These are phyloP conservation scores for Diarsia dahlii DNA, from an alignment of 2,888 invertebrate genomes.

Conservation along the genomic window DNA sequence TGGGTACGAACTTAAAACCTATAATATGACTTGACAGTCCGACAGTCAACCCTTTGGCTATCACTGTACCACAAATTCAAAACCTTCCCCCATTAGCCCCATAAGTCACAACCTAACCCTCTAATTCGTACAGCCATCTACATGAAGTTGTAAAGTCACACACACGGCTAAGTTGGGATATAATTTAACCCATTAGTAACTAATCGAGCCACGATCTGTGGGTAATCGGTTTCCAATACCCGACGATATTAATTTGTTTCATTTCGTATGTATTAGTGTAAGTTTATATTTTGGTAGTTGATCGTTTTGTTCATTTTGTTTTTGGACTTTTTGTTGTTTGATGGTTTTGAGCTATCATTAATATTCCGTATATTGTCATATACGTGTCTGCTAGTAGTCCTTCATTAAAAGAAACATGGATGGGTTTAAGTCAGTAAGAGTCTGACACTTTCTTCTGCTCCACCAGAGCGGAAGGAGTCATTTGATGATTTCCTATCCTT, in stretches of 20 bases:
- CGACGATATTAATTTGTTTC: slow-evolving; percentile 72
- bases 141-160: slow-evolving; percentile 51
- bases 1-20: too few relatives aligned
- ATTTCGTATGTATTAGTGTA: slow-evolving; percentile 61
- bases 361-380: background rate
- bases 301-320: slow-evolving; percentile 43
- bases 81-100: background rate
- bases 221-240: slow-evolving; percentile 76
- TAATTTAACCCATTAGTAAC: slow-evolving; percentile 72
- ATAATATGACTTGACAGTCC: too few relatives aligned
- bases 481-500: too few relatives aligned
- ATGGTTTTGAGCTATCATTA: background rate
- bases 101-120: slow-evolving; percentile 17
- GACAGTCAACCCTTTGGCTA: too few relatives aligned
- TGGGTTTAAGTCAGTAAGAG: too few relatives aligned
- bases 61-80: background rate
- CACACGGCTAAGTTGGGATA: slow-evolving; percentile 61
- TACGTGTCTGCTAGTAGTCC: background rate
- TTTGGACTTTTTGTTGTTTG: background rate
- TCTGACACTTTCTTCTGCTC: too few relatives aligned
- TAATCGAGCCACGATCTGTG: slow-evolving; percentile 68
- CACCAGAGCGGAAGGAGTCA: too few relatives aligned
- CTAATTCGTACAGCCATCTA: slow-evolving; percentile 17
- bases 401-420: too few relatives aligned
- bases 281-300: slow-evolving; percentile 54